Base-by-base conservation (phyloP, 2,797 vertebrate genomes). In the Muscicapa comitata region DNA sequence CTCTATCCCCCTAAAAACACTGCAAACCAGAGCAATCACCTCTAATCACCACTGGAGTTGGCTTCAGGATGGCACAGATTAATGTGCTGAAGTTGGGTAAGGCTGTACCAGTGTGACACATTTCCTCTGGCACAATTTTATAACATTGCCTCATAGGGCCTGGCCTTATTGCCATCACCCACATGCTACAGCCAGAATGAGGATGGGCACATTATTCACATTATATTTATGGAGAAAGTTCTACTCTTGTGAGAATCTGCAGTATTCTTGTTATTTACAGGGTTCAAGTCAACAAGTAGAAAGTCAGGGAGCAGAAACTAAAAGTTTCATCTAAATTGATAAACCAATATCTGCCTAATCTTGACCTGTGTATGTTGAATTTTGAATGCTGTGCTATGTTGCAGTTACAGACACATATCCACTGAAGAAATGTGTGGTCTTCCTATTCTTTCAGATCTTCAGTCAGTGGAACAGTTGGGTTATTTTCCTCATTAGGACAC, bases 1-100 rank as follows among this genome's bases (percentile, higher is more conserved):
- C 4, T 8, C 4, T 4, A 6, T 2, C 5, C 7, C 7, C 4
- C 2, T 3, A 25, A 28, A 23, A n/a, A 43, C 20, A 8, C 47
- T 4, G 1, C 6, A 55, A 16, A 35, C 7, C 5, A 79, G 79
- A 37, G 14, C 23, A 83, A 38, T 10, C 16, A 33, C 23, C 21
- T 57, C 17, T 75, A 11, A 63, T n/a, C n/a, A n/a, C 0, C 35
- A 50, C 17, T 47, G 29, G 28, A 66, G 4, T 1, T 84, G 55
- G 8, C n/a, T 70, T 87, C 47, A 82, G 40, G 18, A 19, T 33
- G 19, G 11, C 37, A 24, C 15, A 67, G 50, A 63, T 58, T 31
- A 40, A 42, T 57, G 23, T 45, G 23, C 67, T 5, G 8, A 66
- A 73, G 48, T 0, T 71, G 43, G 17, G 8, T 55, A 26, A 59